Evolutionary conservation across 64 coral and sea anemone genomes (phyloP).

Genomic region (Catalaphyllia jardinei): DNA sequence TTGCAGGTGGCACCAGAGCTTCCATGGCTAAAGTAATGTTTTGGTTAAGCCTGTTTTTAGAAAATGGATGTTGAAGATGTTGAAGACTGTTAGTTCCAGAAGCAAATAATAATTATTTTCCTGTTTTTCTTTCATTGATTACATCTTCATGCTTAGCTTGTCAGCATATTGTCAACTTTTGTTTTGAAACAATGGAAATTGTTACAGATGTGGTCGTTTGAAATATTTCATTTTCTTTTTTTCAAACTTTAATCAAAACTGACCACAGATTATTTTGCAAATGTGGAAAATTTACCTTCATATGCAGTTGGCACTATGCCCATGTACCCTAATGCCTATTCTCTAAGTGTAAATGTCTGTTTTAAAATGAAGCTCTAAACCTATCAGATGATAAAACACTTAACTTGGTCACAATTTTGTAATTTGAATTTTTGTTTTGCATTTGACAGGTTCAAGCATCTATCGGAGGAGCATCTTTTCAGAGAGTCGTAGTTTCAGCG

Average conservation of each 20-base stretch:
- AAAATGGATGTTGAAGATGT: too few relatives aligned
- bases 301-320: too few relatives aligned
- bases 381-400: neutral
- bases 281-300: too few relatives aligned
- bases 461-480: slow-evolving; percentile 49
- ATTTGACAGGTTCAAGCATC: slow-evolving; percentile 47
- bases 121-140: neutral
- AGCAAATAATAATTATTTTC: neutral
- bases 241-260: too few relatives aligned
- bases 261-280: neutral
- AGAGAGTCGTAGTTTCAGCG: slow-evolving; percentile 10
- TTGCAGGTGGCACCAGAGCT: too few relatives aligned
- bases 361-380: too few relatives aligned
- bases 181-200: neutral
- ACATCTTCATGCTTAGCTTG: neutral
- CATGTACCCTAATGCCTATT: too few relatives aligned
- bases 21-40: too few relatives aligned
- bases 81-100: neutral
- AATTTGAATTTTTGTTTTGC: neutral
- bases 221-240: too few relatives aligned
- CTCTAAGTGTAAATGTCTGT: too few relatives aligned
- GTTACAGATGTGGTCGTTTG: neutral
- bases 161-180: neutral
- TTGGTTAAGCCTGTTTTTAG: too few relatives aligned
- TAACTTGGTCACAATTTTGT: neutral